A percentile compares a stretch with the other conserved stretches of the same genome.
Evolutionary conservation across 2,888 invertebrate species (phyloP).

Genomic region (Hirtodrosophila histrioides): DNA sequence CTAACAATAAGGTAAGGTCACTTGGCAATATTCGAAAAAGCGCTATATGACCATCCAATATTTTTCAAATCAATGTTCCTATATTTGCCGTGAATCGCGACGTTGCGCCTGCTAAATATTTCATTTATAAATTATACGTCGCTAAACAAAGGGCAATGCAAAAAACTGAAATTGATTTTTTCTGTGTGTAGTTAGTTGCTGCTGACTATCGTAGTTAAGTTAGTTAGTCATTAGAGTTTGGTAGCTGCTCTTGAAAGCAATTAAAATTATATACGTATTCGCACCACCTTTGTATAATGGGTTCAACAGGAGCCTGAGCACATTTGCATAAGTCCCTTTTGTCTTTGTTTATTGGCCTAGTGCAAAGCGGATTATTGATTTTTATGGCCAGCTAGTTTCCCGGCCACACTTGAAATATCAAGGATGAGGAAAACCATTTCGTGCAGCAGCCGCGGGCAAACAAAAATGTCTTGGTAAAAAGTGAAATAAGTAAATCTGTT

Average conservation of each 20-base stretch:
- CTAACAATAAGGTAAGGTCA: too few species aligned
- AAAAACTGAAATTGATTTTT: too few species aligned
- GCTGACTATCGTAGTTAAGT: not conserved
- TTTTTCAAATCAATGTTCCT: too few species aligned
- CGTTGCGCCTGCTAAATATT: too few species aligned
- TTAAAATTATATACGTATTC: constrained; percentile 62
- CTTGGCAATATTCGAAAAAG: too few species aligned
- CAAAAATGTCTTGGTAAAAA: constrained; percentile 53
- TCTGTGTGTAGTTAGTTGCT: constrained; percentile 2
- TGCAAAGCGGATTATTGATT: constrained; percentile 77
- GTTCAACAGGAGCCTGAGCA: constrained; percentile 9
- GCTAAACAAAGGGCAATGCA: too few species aligned
- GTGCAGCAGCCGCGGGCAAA: constrained; percentile 49
- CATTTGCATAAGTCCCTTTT: constrained; percentile 53
- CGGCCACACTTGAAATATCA: constrained; percentile 18
- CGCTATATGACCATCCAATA: too few species aligned
- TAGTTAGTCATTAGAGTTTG: constrained; percentile 54
- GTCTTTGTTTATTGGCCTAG: constrained; percentile 53
- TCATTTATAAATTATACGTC: too few species aligned
- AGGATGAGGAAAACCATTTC: constrained; percentile 37
- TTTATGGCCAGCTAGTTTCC: constrained; percentile 45
- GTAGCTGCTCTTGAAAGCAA: constrained; percentile 50
- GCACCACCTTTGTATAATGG: constrained; percentile 23
- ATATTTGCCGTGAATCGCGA: too few species aligned
- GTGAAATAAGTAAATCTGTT: constrained; percentile 40